Conservation (phyloP, 2,888 invertebrate genomes). For the Lycia hirtaria region DNA sequence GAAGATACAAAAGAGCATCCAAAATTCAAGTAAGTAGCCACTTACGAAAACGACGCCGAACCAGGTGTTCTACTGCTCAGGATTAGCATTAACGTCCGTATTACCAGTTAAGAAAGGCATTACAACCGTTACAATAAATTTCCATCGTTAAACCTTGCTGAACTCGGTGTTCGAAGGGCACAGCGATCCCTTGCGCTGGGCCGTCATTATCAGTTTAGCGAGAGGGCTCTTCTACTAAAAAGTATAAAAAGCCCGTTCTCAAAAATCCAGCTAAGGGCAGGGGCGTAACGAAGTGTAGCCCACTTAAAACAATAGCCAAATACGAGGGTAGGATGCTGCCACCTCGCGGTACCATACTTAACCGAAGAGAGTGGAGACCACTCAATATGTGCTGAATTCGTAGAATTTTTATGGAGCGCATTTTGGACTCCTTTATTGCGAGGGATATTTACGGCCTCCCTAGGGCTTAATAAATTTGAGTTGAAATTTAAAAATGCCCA, state of each 20-base stretch:
- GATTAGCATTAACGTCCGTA: conserved; percentile 70
- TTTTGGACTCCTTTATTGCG: conserved; percentile 74
- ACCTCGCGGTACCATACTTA: conserved; percentile 68
- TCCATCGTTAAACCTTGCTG: conserved; percentile 69
- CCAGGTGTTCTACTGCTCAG: conserved; percentile 71
- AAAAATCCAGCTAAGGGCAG: conserved; percentile 71
- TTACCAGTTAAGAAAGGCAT: conserved; percentile 71
- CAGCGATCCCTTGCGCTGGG: conserved; percentile 56
- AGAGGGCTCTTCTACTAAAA: conserved; percentile 71
- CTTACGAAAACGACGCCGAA: conserved; percentile 43
- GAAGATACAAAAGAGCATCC: conserved; percentile 30
- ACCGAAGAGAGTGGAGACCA: conserved; percentile 69
- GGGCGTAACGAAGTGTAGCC: conserved; percentile 82
- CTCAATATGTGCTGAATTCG: conserved; percentile 82
- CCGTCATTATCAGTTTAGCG: conserved; percentile 82
- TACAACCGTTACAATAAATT: conserved; percentile 78
- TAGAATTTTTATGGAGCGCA: conserved; percentile 73
- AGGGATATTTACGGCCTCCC: conserved; percentile 73
- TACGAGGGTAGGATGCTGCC: conserved; percentile 73
- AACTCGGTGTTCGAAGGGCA: conserved; percentile 50
- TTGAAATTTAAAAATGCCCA: conserved; percentile 64
- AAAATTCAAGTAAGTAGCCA: conserved; percentile 43
- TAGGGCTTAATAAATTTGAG: conserved; percentile 64
- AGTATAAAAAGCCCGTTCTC: conserved; percentile 74
- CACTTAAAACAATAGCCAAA: conserved; percentile 85